phyloP scores from a whole-genome alignment of 2,113 vertebrate species.

The Cnemophilus loriae region DNA sequence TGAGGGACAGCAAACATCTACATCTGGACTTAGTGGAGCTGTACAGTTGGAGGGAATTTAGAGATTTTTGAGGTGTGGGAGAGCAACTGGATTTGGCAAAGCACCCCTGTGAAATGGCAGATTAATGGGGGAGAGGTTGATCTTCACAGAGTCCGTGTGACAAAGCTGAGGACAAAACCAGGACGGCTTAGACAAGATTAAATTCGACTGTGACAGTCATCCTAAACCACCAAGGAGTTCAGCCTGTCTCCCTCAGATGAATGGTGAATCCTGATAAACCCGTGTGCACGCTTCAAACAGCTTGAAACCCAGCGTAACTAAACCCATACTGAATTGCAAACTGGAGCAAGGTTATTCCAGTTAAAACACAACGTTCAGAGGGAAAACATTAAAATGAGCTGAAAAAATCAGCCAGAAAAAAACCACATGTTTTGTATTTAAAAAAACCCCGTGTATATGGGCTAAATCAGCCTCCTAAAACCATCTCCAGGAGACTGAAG shows the following conservation, averaged over 20 bases:
- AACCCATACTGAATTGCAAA: background rate
- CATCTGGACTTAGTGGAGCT: background rate
- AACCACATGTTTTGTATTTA: background rate
- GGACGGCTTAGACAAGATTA: background rate
- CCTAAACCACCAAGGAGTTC: background rate
- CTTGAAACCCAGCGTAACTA: background rate
- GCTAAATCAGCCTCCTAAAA: background rate
- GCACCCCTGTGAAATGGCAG: background rate
- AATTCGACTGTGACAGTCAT: background rate
- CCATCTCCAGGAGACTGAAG: background rate
- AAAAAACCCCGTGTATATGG: background rate
- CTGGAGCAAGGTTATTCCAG: background rate
- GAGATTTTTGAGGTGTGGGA: background rate
- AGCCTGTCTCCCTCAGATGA: background rate
- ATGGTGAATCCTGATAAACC: background rate
- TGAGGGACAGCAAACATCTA: background rate
- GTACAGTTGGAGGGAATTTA: background rate
- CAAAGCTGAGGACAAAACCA: background rate
- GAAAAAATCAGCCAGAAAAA: background rate
- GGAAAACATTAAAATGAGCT: background rate
- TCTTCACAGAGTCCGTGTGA: background rate
- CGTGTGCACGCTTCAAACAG: background rate
- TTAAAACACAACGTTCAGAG: background rate
- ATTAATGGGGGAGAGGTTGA: background rate
- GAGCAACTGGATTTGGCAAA: background rate